Percentiles rank a stretch among this genome's conserved stretches.
phyloP scores from a whole-genome alignment of 2,113 vertebrate species.

The Mormyrus lacerda region DNA sequence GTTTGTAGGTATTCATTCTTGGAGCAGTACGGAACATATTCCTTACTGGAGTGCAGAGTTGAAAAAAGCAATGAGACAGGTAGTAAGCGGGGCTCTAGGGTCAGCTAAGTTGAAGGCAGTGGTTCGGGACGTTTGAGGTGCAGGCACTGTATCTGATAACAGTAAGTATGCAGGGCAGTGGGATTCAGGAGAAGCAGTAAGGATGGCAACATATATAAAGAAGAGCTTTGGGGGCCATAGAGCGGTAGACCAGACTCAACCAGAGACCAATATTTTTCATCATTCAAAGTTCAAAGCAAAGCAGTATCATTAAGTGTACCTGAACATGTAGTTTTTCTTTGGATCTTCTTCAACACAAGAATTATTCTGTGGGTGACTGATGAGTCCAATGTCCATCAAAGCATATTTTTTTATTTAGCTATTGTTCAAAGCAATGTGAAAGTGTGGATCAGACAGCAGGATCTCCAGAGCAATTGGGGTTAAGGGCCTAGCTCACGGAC shows the following conservation, averaged over 20 bases:
- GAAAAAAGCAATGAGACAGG: background rate
- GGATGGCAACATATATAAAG: background rate
- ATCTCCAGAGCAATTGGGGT: background rate
- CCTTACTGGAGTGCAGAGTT: background rate
- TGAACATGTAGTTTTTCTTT: background rate
- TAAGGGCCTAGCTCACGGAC: background rate
- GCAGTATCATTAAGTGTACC: background rate
- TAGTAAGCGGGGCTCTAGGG: background rate
- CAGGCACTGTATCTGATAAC: background rate
- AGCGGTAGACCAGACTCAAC: background rate
- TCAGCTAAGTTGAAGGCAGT: background rate
- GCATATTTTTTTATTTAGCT: background rate
- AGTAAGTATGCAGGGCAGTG: background rate
- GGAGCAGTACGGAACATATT: background rate
- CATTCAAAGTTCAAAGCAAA: background rate
- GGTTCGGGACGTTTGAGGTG: background rate
- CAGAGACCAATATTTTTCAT: slow-evolving; percentile 4
- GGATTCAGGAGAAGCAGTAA: slow-evolving; percentile 6
- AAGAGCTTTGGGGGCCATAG: background rate
- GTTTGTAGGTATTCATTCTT: background rate
- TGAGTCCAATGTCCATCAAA: background rate
- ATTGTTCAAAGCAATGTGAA: background rate
- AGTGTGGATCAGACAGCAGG: background rate
- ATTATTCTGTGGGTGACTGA: background rate
- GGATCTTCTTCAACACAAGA: background rate